A percentile compares a stretch with the other conserved stretches of the same genome.
Evolutionary conservation across 2,797 vertebrate genomes (phyloP).

Genomic region (Dicrostonyx torquatus): DNA sequence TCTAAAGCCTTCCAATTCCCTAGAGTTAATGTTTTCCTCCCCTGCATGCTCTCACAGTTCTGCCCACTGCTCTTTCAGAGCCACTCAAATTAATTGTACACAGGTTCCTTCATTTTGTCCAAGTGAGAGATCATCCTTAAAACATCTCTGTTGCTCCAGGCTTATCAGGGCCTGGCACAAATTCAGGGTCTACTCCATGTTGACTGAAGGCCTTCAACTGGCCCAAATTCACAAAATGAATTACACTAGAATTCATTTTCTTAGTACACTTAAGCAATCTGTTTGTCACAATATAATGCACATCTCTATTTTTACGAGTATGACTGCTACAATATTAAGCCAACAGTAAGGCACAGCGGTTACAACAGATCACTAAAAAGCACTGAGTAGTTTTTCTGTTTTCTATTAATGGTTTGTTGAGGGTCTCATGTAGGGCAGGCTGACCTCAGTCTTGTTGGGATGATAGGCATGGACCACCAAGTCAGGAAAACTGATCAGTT

Average conservation of each 20-base stretch:
- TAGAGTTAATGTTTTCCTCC: neutral
- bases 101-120: neutral
- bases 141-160: neutral
- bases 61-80: neutral
- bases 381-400: conserved; percentile 34
- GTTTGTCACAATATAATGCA: conserved; percentile 14
- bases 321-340: conserved; percentile 27
- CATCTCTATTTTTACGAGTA: conserved; percentile 41
- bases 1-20: conserved; percentile 42
- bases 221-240: conserved; percentile 53
- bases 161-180: neutral
- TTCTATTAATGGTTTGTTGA: neutral
- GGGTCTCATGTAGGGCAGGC: neutral
- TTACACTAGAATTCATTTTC: conserved; percentile 11
- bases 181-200: neutral
- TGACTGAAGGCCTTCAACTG: conserved; percentile 5
- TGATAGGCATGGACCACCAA: neutral
- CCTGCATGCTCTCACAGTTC: neutral
- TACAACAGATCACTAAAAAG: conserved; percentile 36
- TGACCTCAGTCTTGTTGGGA: neutral
- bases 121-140: conserved; percentile 36
- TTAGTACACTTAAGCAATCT: conserved; percentile 42
- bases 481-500: neutral
- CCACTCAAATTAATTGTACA: neutral
- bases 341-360: neutral